Evolutionary conservation across 2,888 invertebrate species (phyloP).

Genomic region (Chaetogeoica ovagalla): DNA sequence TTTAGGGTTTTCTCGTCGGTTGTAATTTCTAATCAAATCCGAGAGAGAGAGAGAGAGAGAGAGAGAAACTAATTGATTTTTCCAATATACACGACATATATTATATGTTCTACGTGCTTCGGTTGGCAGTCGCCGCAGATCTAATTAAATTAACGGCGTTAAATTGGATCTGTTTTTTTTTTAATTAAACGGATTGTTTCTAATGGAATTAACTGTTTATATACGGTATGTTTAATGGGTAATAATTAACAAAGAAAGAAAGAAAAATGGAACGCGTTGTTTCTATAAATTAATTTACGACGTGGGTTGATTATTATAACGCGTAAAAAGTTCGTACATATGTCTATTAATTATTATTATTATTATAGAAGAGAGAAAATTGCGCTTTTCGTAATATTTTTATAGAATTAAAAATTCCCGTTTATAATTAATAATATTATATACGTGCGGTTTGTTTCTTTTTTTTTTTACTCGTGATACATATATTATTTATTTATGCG

Average conservation of each 20-base stretch:
- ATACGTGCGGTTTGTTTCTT: too few species aligned
- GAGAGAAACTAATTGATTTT: conserved; percentile 36
- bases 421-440: not conserved
- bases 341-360: not conserved
- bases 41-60: not conserved
- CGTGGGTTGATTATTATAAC: not conserved
- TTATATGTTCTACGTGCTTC: not conserved
- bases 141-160: conserved; percentile 44
- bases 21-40: conserved; percentile 23
- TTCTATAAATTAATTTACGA: conserved; percentile 41
- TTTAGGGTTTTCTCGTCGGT: conserved; percentile 13
- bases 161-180: conserved; percentile 39
- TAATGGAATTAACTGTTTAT: conserved; percentile 24
- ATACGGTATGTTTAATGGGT: not conserved
- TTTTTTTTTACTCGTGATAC: too few species aligned
- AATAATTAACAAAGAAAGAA: not conserved
- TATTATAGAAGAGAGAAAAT: not conserved
- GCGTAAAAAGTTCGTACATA: not conserved
- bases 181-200: conserved; percentile 44
- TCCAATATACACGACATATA: not conserved
- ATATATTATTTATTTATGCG: too few species aligned
- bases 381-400: not conserved
- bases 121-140: not conserved
- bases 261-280: not conserved
- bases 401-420: not conserved